Percentiles rank a stretch among this genome's conserved stretches.
Conservation (phyloP, 1,140 invertebrate species). For the Drosophila repleta region DNA sequence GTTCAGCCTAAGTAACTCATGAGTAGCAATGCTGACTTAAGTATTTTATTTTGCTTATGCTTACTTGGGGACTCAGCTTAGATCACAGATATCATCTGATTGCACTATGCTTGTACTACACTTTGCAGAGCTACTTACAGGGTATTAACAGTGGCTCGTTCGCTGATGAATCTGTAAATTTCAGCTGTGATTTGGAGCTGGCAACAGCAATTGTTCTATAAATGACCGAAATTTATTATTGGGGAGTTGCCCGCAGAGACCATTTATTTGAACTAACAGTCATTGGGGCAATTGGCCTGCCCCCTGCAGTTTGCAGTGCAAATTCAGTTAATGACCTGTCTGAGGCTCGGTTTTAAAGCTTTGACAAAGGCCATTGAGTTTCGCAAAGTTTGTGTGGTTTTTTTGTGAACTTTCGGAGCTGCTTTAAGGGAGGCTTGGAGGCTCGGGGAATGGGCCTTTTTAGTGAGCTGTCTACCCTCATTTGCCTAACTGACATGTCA, state of each 20-base stretch:
- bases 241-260: constrained; percentile 21
- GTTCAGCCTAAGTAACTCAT: too few species aligned
- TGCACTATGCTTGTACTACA: too few species aligned
- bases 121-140: too few species aligned
- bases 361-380: constrained; percentile 29
- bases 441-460: constrained; percentile 1
- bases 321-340: constrained; percentile 60
- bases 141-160: neutral
- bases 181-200: constrained; percentile 49
- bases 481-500: constrained; percentile 79
- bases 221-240: constrained; percentile 64
- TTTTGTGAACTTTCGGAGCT: constrained; percentile 5
- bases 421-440: neutral
- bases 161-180: constrained; percentile 19
- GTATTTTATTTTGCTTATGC: too few species aligned
- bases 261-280: constrained; percentile 44
- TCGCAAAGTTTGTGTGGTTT: constrained; percentile 5
- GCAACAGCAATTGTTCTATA: constrained; percentile 60
- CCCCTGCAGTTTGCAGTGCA: constrained; percentile 3
- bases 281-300: constrained; percentile 25
- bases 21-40: too few species aligned
- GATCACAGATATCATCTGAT: too few species aligned
- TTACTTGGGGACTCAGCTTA: too few species aligned
- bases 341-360: constrained; percentile 46
- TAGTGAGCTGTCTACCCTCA: constrained; percentile 67